phyloP scores from a whole-genome alignment of 2,888 invertebrate species.

The Parnassius glacialis region DNA sequence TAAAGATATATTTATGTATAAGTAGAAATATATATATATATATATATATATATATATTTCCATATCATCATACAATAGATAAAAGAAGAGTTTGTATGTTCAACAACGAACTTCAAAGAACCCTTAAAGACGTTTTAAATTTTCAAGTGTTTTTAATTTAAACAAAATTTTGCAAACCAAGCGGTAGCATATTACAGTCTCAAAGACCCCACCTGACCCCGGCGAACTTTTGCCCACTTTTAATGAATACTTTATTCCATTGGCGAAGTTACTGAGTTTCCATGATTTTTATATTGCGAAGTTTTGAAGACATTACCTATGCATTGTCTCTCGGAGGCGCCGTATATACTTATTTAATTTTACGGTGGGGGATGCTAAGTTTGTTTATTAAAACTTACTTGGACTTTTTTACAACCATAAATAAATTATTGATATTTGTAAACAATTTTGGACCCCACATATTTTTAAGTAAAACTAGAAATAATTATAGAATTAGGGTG shows the following conservation, averaged over 20 bases:
- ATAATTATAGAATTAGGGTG: too few relatives aligned
- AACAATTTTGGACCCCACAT: too few relatives aligned
- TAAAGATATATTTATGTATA: too few relatives aligned
- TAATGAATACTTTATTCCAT: conserved; percentile 74
- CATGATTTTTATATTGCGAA: conserved; percentile 77
- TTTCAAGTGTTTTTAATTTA: conserved; percentile 35
- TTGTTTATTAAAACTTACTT: conserved; percentile 29
- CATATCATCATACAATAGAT: too few relatives aligned
- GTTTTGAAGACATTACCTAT: conserved; percentile 67
- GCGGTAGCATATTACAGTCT: conserved; percentile 15
- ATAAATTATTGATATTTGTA: too few relatives aligned
- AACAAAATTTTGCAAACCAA: conserved; percentile 28
- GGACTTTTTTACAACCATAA: conserved; percentile 10
- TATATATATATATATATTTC: too few relatives aligned
- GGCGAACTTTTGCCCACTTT: conserved; percentile 44
- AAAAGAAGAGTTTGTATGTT: too few relatives aligned
- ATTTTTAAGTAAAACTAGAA: too few relatives aligned
- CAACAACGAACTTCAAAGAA: background rate
- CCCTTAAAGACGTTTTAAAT: conserved; percentile 11
- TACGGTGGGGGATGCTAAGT: conserved; percentile 36
- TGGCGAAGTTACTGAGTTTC: conserved; percentile 57
- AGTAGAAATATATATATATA: too few relatives aligned
- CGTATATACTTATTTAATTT: conserved; percentile 63
- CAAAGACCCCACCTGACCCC: conserved; percentile 56
- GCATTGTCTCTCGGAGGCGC: conserved; percentile 58